Percentiles rank a stretch among this genome's conserved stretches.
Evolutionary conservation across 2,888 invertebrate genomes (phyloP).

Genomic region (Epirrhoe tristata): DNA sequence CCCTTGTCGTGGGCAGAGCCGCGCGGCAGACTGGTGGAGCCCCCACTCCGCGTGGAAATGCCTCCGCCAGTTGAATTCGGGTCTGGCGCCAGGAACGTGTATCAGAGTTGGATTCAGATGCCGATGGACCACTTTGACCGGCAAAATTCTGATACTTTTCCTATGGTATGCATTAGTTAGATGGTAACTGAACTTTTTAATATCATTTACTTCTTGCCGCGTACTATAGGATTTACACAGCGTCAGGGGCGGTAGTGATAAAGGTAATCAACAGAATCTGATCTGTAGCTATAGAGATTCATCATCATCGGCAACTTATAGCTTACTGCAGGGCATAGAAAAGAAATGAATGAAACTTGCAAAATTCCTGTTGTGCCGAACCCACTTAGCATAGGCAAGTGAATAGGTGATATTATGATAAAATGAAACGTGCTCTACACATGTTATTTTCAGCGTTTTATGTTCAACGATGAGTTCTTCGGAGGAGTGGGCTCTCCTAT

Average conservation of each 20-base stretch:
- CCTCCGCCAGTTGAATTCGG: constrained; percentile 66
- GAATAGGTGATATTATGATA: too few relatives aligned
- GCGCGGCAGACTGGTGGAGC: constrained; percentile 55
- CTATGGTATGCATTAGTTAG: constrained; percentile 69
- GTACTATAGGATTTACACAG: too few relatives aligned
- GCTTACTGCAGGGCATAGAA: too few relatives aligned
- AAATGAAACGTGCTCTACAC: too few relatives aligned
- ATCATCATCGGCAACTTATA: too few relatives aligned
- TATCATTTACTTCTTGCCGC: too few relatives aligned
- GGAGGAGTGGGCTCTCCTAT: constrained; percentile 84
- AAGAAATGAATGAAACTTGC: too few relatives aligned
- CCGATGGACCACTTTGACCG: constrained; percentile 85
- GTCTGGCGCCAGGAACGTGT: constrained; percentile 52
- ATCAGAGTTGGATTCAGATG: constrained; percentile 79
- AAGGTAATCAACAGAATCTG: too few relatives aligned
- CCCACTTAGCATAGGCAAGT: too few relatives aligned
- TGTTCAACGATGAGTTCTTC: constrained; percentile 84
- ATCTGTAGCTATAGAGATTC: too few relatives aligned
- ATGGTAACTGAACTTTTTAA: background rate
- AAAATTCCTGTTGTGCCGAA: too few relatives aligned
- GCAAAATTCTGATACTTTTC: constrained; percentile 80
- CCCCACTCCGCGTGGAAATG: constrained; percentile 69
- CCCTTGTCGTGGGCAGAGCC: constrained; percentile 44
- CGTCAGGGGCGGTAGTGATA: too few relatives aligned
- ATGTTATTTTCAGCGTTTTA: constrained; percentile 73